Conservation (phyloP, 2,888 invertebrate genomes). For the Clusia tigrina region DNA sequence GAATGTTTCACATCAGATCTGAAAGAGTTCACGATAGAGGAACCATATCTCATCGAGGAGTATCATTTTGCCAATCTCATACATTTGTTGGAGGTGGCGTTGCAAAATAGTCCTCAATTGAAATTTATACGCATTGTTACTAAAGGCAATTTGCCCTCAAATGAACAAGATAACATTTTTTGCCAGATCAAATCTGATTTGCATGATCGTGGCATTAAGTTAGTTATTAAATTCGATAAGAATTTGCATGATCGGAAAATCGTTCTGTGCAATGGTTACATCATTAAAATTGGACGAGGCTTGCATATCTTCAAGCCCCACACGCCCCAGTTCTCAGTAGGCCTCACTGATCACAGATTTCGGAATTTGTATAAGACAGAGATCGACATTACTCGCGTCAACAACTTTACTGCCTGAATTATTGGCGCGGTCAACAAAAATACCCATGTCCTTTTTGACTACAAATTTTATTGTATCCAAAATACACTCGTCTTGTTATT, state of each 20-base stretch:
- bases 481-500: no score
- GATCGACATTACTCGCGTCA: constrained; percentile 84
- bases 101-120: constrained; percentile 73
- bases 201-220: constrained; percentile 67
- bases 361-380: constrained; percentile 85
- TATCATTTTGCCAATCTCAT: constrained; percentile 89
- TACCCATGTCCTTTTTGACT: no score
- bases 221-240: constrained; percentile 74
- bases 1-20: constrained; percentile 80
- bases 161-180: constrained; percentile 71
- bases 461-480: no score
- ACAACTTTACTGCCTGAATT: no score
- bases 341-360: constrained; percentile 79
- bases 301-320: constrained; percentile 85
- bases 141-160: constrained; percentile 66
- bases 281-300: constrained; percentile 91
- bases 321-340: constrained; percentile 73
- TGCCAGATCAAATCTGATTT: constrained; percentile 71
- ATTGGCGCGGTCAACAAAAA: no score
- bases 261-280: constrained; percentile 89
- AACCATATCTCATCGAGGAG: constrained; percentile 82
- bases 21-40: constrained; percentile 77
- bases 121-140: constrained; percentile 72
- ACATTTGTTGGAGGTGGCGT: constrained; percentile 80
- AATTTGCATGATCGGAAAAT: constrained; percentile 90